These are phyloP conservation scores for Ageneiosus marmoratus DNA, from an alignment of 2,113 vertebrate species.

Conservation along the genomic window DNA sequence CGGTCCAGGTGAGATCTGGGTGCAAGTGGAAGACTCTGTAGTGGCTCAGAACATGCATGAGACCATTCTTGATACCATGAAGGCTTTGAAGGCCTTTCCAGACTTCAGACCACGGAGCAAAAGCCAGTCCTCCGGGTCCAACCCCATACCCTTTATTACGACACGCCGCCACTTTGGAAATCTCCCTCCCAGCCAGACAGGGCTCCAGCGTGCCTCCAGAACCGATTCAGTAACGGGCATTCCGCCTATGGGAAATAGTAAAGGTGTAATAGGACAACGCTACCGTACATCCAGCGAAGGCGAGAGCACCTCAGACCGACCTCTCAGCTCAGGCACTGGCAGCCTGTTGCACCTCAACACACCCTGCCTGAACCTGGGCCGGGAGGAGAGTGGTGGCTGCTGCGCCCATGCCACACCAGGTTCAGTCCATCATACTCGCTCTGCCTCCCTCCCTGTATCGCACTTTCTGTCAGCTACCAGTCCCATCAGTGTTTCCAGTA, in stretches of 20 bases:
- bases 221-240: conserved; percentile 77
- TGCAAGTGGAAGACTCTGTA: conserved; percentile 95
- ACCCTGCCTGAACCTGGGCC: conserved; percentile 45
- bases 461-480: conserved; percentile 83
- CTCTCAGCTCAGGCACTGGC: conserved; percentile 57
- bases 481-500: conserved; percentile 84
- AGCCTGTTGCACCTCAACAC: conserved; percentile 54
- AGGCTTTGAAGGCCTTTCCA: conserved; percentile 90
- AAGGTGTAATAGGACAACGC: conserved; percentile 70
- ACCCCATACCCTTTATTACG: conserved; percentile 75
- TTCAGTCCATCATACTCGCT: conserved; percentile 76
- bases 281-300: conserved; percentile 84
- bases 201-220: conserved; percentile 76
- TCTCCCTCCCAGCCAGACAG: conserved; percentile 83
- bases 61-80: conserved; percentile 96
- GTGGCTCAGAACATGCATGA: conserved; percentile 98
- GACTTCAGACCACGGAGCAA: conserved; percentile 96
- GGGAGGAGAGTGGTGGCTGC: conserved; percentile 49
- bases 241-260: conserved; percentile 68
- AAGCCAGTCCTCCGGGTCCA: conserved; percentile 89
- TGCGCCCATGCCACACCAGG: conserved; percentile 32
- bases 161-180: conserved; percentile 76
- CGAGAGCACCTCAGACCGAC: conserved; percentile 74
- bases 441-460: conserved; percentile 83
- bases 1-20: conserved; percentile 96